These are phyloP conservation scores for Catocala nupta DNA, from an alignment of 2,888 invertebrate species.

Conservation along the genomic window DNA sequence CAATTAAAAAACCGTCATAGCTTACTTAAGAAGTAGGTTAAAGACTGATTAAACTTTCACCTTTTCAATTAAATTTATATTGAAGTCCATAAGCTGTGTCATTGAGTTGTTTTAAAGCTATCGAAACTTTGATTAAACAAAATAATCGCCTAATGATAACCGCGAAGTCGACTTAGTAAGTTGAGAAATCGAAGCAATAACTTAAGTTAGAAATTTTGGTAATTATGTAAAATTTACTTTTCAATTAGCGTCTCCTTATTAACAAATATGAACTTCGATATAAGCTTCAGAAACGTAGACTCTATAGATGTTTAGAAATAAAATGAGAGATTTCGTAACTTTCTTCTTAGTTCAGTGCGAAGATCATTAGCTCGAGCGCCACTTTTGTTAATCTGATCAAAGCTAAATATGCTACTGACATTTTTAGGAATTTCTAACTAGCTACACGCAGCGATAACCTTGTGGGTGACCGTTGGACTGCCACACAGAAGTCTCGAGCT, in stretches of 20 bases:
- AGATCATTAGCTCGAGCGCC: no score
- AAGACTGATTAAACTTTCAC: no score
- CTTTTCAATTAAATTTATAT: neutral
- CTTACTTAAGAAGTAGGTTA: no score
- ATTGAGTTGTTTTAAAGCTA: slow-evolving; percentile 2
- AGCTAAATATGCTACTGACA: no score
- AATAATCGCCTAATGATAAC: slow-evolving; percentile 14
- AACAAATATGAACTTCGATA: slow-evolving; percentile 24
- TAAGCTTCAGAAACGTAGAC: slow-evolving; percentile 12
- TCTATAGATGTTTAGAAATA: slow-evolving; percentile 24
- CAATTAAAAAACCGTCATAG: no score
- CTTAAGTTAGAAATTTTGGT: slow-evolving; percentile 14
- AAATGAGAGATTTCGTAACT: neutral
- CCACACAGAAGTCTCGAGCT: no score
- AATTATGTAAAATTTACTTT: slow-evolving; percentile 31
- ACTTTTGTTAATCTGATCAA: no score
- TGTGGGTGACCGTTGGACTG: no score
- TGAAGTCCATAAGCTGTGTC: neutral
- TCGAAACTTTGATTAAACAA: slow-evolving; percentile 11
- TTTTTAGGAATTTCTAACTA: no score
- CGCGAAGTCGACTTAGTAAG: slow-evolving; percentile 8
- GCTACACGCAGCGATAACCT: no score
- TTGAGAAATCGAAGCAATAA: slow-evolving; percentile 19
- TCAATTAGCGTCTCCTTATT: slow-evolving; percentile 27
- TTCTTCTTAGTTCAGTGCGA: no score